Evolutionary conservation across 2,888 invertebrate species (phyloP), one percentile per base, ranked within the genome.

Genomic region (Frankliniella intonsa): DNA sequence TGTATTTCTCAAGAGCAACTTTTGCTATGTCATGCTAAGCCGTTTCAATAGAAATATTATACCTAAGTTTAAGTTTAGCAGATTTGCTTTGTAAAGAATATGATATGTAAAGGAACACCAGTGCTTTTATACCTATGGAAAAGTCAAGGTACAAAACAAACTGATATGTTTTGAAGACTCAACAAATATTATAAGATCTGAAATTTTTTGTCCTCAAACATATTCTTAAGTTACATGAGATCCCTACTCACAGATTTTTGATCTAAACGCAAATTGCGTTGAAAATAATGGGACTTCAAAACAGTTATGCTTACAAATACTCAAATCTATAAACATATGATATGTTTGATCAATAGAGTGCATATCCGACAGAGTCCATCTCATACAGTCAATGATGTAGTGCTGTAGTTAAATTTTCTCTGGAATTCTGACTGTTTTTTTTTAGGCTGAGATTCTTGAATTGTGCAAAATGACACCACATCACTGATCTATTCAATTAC

Each of bases 341-440:
- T 76, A 76, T 76, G 69, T 76, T 76, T 76, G 69, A 76, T 25
- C 69, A 76, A 76, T n/a, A 76, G 25, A 25, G 69, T 76, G 69
- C 69, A 76, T 76, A 76, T 76, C 69, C 69, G 69, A 76, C 69
- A 76, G 69, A 76, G 69, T 76, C 69, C 69, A 12, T 76, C 69
- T 76, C 69, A 25, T 25, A 76, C 69, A 76, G 69, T 76, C 69
- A 76, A 76, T 76, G 69, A 76, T 76, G 69, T 25, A 76, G 69
- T 25, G 69, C 69, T 76, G 38, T 38, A 38, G 38, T 22, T 76
- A 22, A 76, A 76, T 76, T 76, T 12, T 22, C 69, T 76, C 25
- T 76, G 69, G 69, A 25, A 38, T 38, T 38, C 2, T 38, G 38
- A 38, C 69, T 25, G 12, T 9, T 76, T 76, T 55, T 9, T 76